Evolutionary conservation across 2,113 vertebrate species (phyloP), one percentile per base, ranked within the genome.

Genomic region (Brachyhypopomus occidentalis): DNA sequence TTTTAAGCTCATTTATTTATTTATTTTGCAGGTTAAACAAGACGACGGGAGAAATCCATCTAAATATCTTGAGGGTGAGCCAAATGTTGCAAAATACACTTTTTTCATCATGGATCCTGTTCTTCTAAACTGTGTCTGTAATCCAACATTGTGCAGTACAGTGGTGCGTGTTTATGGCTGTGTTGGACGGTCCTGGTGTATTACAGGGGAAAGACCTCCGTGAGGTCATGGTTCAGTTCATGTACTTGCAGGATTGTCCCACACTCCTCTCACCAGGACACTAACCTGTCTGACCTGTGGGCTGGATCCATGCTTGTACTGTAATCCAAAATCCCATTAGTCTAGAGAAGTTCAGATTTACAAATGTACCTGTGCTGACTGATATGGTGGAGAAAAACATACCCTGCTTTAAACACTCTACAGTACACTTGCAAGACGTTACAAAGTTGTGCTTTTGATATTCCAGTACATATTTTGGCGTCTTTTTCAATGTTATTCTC

Each of bases 141-240:
- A 70, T 77, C 64, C 82, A 82, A 81, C 63, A 25, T 70, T 77
- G 55, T 23, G 14, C 73, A 66, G 34, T n/a, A 22, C 23, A 72
- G 77, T 83, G 66, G 59, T 85, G 78, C 5, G 12, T 71, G 78
- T 77, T 88, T 83, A 77, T 67, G 17, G 72, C 14, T 66, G 56
- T 82, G 87, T 86, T 85, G 72, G 76, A 88, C 79, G 34, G 72
- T 27, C 8, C 45, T 56, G 78, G 63, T 84, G 59, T 78, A 58
- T 73, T 73, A 69, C 48, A 78, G n/a, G 67, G 59, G 77, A 79
- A 84, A 84, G 71, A 79, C 62, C 52, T 52, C 55, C 63, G 55
- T 83, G 84, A 84, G 80, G 52, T 86, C 80, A 86, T 78, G 66
- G 70, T 12, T 71, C 14, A 27, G 23, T 45, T 64, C 25, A 63